Evolutionary conservation across 2,888 invertebrate genomes (phyloP), one percentile per base, ranked within the genome.

Genomic region (Nephrotoma guestfalica): DNA sequence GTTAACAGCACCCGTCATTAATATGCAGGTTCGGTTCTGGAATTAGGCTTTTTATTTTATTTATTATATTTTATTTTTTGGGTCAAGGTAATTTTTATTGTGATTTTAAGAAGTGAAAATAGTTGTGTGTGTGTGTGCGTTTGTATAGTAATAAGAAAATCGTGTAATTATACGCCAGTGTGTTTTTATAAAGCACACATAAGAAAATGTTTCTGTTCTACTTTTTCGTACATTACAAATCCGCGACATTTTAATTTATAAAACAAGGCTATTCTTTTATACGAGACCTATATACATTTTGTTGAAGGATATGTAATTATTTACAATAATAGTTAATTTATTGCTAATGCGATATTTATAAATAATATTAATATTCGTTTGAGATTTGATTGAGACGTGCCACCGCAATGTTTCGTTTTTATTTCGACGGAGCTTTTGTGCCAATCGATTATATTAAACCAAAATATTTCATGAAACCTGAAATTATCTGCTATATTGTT

Each of bases 1-100:
- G 90, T 93, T 95, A 90, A 93, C 94, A 87, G 92, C 94, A 89
- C 94, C 95, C 85, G 94, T 93, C 88, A 93, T 93, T 91, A 71
- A 71, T 71, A 94, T 94, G 92, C 92, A 92, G 88, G 93, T 93
- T 13, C 88, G 88, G 87, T 71, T 71, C 71, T 71, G 30, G 71
- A 71, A 71, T 71, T 30, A 71, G 71, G 18, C 30, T 71, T 71
- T 30, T 3, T n/a, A 47, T 7, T 71, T 71, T 71, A 18, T 30
- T 57, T 57, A 51, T 51, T 15, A 51, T 51, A 51, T 15, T 87
- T 88, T 51, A 51, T 6, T 30, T 71, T 30, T 5, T 51, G 71
- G 71, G 71, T 71, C 71, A 71, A 71, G 71, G 71, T 57, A 57
- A 57, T 18, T 57, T 86, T 85, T 6, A 83, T 45, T 42, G 86